Conservation (phyloP, 2,797 vertebrate genomes). For the Rachycentron canadum region DNA sequence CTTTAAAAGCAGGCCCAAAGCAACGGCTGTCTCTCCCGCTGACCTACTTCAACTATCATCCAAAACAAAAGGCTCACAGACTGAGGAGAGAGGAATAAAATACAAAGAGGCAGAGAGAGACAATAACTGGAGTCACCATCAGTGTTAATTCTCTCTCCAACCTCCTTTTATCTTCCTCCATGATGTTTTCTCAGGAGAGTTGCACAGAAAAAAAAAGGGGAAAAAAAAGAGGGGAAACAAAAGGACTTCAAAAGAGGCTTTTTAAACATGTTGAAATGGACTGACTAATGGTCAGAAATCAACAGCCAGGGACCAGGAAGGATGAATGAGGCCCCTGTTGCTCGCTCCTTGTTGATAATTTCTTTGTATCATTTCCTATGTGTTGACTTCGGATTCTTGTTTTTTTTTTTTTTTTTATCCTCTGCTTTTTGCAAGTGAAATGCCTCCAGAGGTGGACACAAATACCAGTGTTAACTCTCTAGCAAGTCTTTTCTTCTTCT, state of each 20-base stretch:
- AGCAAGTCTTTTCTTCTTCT: too few species aligned
- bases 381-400: constrained; percentile 1
- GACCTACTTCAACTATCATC: constrained; percentile 80
- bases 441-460: too few species aligned
- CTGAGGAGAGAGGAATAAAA: constrained; percentile 16
- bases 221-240: constrained; percentile 42
- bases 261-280: constrained; percentile 57
- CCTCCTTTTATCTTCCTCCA: constrained; percentile 65
- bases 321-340: not conserved
- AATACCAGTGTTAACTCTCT: too few species aligned
- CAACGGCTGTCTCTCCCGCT: constrained; percentile 70
- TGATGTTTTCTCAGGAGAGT: constrained; percentile 64
- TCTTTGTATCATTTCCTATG: constrained; percentile 23
- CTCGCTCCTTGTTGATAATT: constrained; percentile 5
- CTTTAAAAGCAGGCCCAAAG: constrained; percentile 75
- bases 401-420: not conserved
- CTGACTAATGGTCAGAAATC: constrained; percentile 56
- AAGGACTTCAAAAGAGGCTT: constrained; percentile 58
- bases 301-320: constrained; percentile 52
- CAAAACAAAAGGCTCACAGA: constrained; percentile 65
- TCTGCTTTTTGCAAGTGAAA: too few species aligned
- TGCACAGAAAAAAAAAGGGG: constrained; percentile 31
- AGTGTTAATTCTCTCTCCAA: constrained; percentile 50
- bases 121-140: constrained; percentile 42
- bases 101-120: constrained; percentile 30